These are phyloP conservation scores for Suricata suricatta DNA, from an alignment of 2,113 vertebrate genomes.

Conservation along the genomic window DNA sequence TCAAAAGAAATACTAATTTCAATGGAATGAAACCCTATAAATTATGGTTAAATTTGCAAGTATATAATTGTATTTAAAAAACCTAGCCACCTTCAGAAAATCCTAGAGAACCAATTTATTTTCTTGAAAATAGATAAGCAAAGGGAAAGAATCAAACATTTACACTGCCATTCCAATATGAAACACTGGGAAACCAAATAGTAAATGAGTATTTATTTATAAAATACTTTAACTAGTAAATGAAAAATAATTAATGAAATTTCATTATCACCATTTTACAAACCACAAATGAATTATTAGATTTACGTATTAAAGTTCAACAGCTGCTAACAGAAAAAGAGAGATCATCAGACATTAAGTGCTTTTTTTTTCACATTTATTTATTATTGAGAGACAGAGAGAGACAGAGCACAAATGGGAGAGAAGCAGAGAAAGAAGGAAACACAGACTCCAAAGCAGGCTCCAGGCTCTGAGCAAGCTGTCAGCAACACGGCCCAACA, in stretches of 20 bases:
- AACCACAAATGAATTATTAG: not conserved
- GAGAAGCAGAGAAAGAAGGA: too few relatives aligned
- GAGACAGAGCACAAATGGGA: too few relatives aligned
- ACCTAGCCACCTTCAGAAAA: not conserved
- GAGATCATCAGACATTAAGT: not conserved
- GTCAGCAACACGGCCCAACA: too few relatives aligned
- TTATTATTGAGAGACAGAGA: too few relatives aligned
- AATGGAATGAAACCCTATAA: not conserved
- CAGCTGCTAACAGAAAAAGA: not conserved
- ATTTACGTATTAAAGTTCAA: not conserved
- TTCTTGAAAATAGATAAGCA: conserved; percentile 11
- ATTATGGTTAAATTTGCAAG: not conserved
- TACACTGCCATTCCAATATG: conserved; percentile 5
- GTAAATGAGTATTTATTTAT: not conserved
- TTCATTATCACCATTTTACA: conserved; percentile 1
- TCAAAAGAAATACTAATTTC: not conserved
- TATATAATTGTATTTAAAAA: not conserved
- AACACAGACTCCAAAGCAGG: too few relatives aligned
- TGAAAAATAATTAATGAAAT: not conserved
- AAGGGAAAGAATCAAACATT: not conserved
- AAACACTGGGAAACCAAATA: not conserved
- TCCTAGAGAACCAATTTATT: conserved; percentile 9
- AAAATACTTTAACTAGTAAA: conserved; percentile 11
- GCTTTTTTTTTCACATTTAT: not conserved
- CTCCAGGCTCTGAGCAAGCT: too few relatives aligned